Evolutionary conservation across 2,888 invertebrate genomes (phyloP).

Genomic region (Hypomecis punctinalis): DNA sequence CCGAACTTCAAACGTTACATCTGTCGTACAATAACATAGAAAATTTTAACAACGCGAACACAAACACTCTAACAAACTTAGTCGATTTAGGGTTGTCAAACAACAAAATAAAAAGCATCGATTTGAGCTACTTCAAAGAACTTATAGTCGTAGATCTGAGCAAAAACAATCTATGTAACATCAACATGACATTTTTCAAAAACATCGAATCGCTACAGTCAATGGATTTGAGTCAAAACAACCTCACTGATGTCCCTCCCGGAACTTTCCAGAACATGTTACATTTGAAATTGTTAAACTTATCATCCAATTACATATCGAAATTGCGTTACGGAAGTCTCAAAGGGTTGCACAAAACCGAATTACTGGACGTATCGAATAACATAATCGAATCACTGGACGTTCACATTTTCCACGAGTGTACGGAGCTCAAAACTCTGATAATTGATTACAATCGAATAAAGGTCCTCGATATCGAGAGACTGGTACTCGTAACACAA

Average conservation of each 20-base stretch:
- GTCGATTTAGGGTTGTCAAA: constrained; percentile 60
- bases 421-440: constrained; percentile 62
- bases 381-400: constrained; percentile 66
- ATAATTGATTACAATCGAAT: constrained; percentile 73
- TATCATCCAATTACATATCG: constrained; percentile 65
- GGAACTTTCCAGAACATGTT: constrained; percentile 69
- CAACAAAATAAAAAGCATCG: constrained; percentile 61
- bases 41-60: constrained; percentile 61
- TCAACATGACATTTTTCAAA: constrained; percentile 60
- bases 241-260: constrained; percentile 61
- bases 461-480: constrained; percentile 66
- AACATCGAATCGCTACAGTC: constrained; percentile 61
- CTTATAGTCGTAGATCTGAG: constrained; percentile 64
- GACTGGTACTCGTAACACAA: constrained; percentile 58
- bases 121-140: constrained; percentile 62
- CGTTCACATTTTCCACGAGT: constrained; percentile 73
- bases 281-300: constrained; percentile 65
- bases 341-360: constrained; percentile 67
- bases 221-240: constrained; percentile 68
- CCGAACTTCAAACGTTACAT: constrained; percentile 59
- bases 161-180: constrained; percentile 55
- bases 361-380: constrained; percentile 69
- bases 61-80: constrained; percentile 59
- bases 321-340: constrained; percentile 69
- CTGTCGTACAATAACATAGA: constrained; percentile 63